Evolutionary conservation across 1,140 invertebrate species (phyloP), one percentile per base, ranked within the genome.

Genomic region (Amyelois transitella): DNA sequence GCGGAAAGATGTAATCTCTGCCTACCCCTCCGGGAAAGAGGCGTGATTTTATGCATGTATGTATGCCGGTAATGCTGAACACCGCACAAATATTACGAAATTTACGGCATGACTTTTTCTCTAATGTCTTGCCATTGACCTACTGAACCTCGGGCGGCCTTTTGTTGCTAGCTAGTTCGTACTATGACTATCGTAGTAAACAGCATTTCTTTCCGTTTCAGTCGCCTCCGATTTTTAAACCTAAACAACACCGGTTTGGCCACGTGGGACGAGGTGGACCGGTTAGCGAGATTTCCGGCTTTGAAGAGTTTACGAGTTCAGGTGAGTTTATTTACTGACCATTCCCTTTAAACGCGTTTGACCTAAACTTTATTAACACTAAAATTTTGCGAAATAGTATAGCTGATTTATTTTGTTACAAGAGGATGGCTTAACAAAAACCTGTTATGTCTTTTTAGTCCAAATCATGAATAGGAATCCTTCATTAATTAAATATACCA

Each of bases 191-290:
- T 45, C 18, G 43, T 45, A 19, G 19, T 45, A 45, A 45, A 19
- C 2, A 10, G 6, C 19, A 19, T 18, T 3, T 20, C 21, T 58
- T 24, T 20, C 32, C 51, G 59, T 52, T 95, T 93, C 81, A 91
- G 91, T 43, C 91, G 91, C 67, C 88, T 97, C 32, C 90, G 92
- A 72, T 92, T 94, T 80, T 88, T 98, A 7, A 97, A 97, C 79
- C 88, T 98, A 14, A 96, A 95, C 75, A 95, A 95, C 51, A 96
- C 95, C 0, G 89, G 93, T 18, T 79, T 98, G 20, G 90, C 92
- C 10, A 93, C 93, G 8, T 98, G 97, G 96, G 92, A 95, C 67
- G 96, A 97, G 70, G 93, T 98, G 49, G 95, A 97, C 67, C 90
- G 92, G 63, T 89, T 98, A 28, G 92, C 94, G 17, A 91, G 91